phyloP scores from a whole-genome alignment of 2,113 vertebrate species.

The Lepisosteus oculatus region DNA sequence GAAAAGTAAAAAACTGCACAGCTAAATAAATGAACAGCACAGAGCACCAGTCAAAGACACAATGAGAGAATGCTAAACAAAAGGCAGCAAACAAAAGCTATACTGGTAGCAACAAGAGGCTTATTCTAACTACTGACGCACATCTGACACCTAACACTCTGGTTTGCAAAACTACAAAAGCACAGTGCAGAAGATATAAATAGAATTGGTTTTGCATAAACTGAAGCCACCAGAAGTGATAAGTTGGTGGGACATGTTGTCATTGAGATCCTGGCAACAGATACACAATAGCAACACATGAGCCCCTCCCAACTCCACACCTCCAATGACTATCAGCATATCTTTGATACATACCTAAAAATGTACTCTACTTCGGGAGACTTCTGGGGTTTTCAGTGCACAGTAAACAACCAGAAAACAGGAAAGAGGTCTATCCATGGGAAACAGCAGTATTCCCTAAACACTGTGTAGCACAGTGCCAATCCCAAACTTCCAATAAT shows the following conservation, averaged over 20 bases:
- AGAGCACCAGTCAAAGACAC: constrained; percentile 6
- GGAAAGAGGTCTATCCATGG: not conserved
- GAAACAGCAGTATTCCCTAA: too few relatives aligned
- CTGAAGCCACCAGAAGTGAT: constrained; percentile 52
- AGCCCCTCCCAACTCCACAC: constrained; percentile 19
- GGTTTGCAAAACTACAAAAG: constrained; percentile 37
- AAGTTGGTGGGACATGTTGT: constrained; percentile 51
- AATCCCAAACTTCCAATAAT: too few relatives aligned
- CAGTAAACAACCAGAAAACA: too few relatives aligned
- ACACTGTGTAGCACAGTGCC: too few relatives aligned
- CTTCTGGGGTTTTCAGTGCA: too few relatives aligned
- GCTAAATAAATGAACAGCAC: not conserved
- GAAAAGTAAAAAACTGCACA: too few relatives aligned
- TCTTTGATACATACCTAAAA: not conserved
- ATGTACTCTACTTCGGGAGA: too few relatives aligned
- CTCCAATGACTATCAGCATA: not conserved
- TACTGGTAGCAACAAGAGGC: not conserved
- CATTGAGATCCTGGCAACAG: constrained; percentile 39
- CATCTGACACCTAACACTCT: constrained; percentile 19
- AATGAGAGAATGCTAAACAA: not conserved
- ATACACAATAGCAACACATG: not conserved
- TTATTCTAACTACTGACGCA: constrained; percentile 22
- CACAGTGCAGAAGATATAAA: constrained; percentile 51
- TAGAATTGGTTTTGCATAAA: constrained; percentile 50
- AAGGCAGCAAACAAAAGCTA: constrained; percentile 28